Percentiles rank a stretch among this genome's conserved stretches.
These are phyloP conservation scores for Epicauta chinensis DNA, from an alignment of 1,140 invertebrate genomes.

Conservation along the genomic window DNA sequence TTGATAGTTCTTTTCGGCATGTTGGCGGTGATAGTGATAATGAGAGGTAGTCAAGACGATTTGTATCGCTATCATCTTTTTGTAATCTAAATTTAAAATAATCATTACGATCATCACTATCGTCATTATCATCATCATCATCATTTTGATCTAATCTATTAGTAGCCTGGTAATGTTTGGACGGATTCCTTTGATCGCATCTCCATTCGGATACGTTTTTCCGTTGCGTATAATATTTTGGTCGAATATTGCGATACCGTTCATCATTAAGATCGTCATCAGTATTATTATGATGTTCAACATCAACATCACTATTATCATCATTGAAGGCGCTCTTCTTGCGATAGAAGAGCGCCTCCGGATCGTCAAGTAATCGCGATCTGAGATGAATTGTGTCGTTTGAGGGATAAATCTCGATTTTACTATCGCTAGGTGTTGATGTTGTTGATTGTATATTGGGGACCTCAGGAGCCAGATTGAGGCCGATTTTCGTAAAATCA, in stretches of 20 bases:
- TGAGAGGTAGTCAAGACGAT: conserved; percentile 26
- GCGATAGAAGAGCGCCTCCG: conserved; percentile 14
- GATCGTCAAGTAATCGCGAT: not conserved
- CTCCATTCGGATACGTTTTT: not conserved
- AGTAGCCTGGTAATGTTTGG: conserved; percentile 13
- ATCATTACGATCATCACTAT: conserved; percentile 8
- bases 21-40: conserved; percentile 27
- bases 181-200: conserved; percentile 19
- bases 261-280: not conserved
- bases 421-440: conserved; percentile 19
- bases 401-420: conserved; percentile 22
- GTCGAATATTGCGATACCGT: too few relatives aligned
- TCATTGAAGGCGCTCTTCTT: conserved; percentile 16
- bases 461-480: conserved; percentile 36
- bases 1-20: conserved; percentile 14
- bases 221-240: not conserved
- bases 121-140: not conserved
- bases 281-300: not conserved
- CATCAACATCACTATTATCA: not conserved
- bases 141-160: not conserved
- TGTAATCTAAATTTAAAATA: conserved; percentile 8
- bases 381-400: conserved; percentile 21
- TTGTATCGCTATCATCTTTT: conserved; percentile 12
- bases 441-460: conserved; percentile 26
- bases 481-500: conserved; percentile 21